Evolutionary conservation across 2,797 vertebrate genomes (phyloP).

Genomic region (Acrossocheilus fasciatus): DNA sequence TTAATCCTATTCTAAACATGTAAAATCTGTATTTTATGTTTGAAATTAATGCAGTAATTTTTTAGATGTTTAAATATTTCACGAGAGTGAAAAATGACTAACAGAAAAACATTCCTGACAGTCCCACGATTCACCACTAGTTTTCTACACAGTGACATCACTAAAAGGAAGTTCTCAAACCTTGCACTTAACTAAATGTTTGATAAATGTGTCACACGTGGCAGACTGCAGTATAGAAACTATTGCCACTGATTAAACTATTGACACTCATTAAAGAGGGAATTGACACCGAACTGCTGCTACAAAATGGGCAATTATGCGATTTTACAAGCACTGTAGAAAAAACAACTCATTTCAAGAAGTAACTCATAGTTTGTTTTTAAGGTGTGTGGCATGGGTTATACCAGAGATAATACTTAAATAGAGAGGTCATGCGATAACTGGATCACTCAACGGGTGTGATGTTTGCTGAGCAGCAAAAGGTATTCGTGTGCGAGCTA

Average conservation of each 20-base stretch:
- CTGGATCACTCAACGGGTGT: constrained; percentile 10
- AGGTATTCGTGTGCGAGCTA: not conserved
- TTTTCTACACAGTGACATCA: not conserved
- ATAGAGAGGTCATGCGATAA: constrained; percentile 12
- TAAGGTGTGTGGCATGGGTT: constrained; percentile 26
- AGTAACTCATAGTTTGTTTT: constrained; percentile 35
- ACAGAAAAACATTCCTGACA: not conserved
- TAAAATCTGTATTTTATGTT: not conserved
- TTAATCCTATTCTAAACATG: not conserved
- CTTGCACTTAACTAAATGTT: not conserved
- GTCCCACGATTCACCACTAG: too few relatives aligned
- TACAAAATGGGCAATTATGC: not conserved
- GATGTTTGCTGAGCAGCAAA: constrained; percentile 26
- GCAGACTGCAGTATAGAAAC: not conserved
- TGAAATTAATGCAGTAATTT: not conserved
- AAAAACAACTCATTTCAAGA: constrained; percentile 9
- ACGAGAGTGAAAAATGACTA: not conserved
- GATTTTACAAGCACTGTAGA: constrained; percentile 7
- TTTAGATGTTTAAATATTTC: not conserved
- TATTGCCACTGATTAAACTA: too few relatives aligned
- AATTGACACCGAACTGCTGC: not conserved
- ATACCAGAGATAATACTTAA: constrained; percentile 12
- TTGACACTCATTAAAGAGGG: not conserved
- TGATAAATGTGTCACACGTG: not conserved
- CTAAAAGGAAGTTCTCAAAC: not conserved